Evolutionary conservation across 2,113 vertebrate species (phyloP).

Genomic region (Mus spicilegus): DNA sequence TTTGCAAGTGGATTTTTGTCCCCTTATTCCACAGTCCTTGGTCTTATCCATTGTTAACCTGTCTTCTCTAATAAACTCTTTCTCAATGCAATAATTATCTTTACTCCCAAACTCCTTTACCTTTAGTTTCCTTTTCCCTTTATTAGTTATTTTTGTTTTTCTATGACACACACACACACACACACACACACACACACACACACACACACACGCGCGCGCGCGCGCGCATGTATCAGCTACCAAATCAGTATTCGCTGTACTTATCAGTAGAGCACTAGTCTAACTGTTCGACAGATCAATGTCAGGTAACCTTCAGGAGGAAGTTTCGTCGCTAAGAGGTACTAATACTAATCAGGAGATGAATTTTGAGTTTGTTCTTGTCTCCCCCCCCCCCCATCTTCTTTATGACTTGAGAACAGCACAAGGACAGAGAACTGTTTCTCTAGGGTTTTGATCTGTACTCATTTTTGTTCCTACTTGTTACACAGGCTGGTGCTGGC

Average conservation of each 20-base stretch:
- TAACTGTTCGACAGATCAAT: neutral
- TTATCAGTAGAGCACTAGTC: neutral
- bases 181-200: no score
- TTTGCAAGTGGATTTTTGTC: neutral
- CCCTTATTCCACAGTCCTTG: neutral
- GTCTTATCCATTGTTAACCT: neutral
- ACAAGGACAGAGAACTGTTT: slow-evolving; percentile 91
- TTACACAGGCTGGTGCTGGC: neutral
- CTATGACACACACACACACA: neutral
- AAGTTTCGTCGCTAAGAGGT: neutral
- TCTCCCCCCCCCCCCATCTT: slow-evolving; percentile 90
- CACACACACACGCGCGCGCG: no score
- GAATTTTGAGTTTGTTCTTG: slow-evolving; percentile 92
- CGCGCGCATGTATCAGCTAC: no score
- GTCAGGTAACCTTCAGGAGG: neutral
- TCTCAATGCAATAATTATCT: neutral
- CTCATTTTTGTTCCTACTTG: slow-evolving; percentile 95
- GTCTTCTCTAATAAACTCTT: slow-evolving; percentile 17
- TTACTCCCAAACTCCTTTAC: neutral
- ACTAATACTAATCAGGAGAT: neutral
- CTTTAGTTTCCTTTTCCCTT: neutral
- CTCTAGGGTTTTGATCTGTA: slow-evolving; percentile 94
- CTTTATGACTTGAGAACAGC: slow-evolving; percentile 89
- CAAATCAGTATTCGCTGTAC: neutral
- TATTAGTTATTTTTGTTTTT: neutral